Base-by-base conservation (phyloP, 2,888 invertebrate genomes). In the Gymnocheta viridis region DNA sequence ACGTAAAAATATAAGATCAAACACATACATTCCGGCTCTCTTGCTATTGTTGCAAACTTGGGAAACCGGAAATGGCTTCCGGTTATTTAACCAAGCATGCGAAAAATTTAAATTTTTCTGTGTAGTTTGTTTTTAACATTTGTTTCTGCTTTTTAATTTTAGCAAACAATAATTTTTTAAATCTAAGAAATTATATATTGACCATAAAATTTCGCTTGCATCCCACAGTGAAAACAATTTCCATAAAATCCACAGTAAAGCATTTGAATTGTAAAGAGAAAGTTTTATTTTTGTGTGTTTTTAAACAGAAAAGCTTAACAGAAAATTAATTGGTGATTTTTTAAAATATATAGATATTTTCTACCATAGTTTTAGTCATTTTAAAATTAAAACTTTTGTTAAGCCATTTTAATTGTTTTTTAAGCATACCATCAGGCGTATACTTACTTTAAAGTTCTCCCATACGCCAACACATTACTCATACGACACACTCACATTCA, bases 331-430 rank as follows among this genome's bases (percentile, higher is more conserved):
- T 84, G 74, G 49, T 51, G 5, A 69, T 54, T 64, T 73, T 58
- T 32, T 9, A 58, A 58, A 69, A 81, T 58, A 51, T 79, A 70
- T n/a, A n/a, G n/a, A n/a, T 62, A 56, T 78, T 54, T 54, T 12
- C 12, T 6, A 67, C 49, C 12, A 77, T 49, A 81, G 69, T 81
- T 80, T 81, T 44, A 84, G 81, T 51, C 80, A 73, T 62, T 73
- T 73, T 24, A 64, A 60, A 64, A 62, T 73, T 54, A 67, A 77
- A 84, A 82, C 78, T 86, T 89, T 87, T 86, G 87, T 89, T 90
- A 90, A 90, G 88, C 90, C 86, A 86, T 87, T 90, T 90, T 90
- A 90, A 90, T 90, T 90, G 89, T 89, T 88, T 90, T 90, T 89
- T 88, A 88, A 90, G 90, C 87, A 86, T 86, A 89, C 86, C 86